Base-by-base conservation (phyloP, 2,113 vertebrate genomes). In the Gulo gulo region DNA sequence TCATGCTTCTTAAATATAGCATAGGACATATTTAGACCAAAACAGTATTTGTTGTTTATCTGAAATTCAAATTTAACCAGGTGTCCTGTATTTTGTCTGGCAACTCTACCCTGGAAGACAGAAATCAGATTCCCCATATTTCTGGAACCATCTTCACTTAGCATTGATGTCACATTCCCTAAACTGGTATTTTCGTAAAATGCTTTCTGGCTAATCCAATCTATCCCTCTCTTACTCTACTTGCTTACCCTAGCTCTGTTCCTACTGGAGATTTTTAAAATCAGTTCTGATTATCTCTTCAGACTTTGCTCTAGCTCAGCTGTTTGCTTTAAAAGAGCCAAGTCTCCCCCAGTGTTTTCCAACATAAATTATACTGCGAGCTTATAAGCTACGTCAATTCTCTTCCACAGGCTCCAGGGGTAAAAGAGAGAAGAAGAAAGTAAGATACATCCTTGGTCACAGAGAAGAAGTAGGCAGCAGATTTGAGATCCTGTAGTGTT, bases 281-380 rank as follows among this genome's bases (percentile, higher is more conserved):
- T 86, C 76, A 79, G 52, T 83, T 96, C 84, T 95, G 85, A 91
- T 96, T 94, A 65, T 88, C 81, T 91, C 82, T 95, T 91, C 96
- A 90, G 74, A 90, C 92, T 96, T 95, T 88, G 47, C 67, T 95
- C 61, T 39, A 82, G 86, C 73, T 97, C 91, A 96, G 79, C 69
- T 91, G 47, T 96, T 89, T 94, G 79, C 89, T 79, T 91, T 93
- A 15, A 95, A 95, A 84, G 74, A 83, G 36, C 31, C 61, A 96
- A 84, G 39, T 93, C 82, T 74, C 79, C 47, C 52, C n/a, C 61
- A 69, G 52, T 39, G 20, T 65, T 97, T 88, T 63, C 79, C 61
- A 90, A 93, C 55, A 74, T 92, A 91, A 95, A 92, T 95, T 86
- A 89, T 20, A 76, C 91, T 50, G 76, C 57, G 74, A 82, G 42